phyloP scores from a whole-genome alignment of 2,888 invertebrate species.

The Eupithecia subumbrata region DNA sequence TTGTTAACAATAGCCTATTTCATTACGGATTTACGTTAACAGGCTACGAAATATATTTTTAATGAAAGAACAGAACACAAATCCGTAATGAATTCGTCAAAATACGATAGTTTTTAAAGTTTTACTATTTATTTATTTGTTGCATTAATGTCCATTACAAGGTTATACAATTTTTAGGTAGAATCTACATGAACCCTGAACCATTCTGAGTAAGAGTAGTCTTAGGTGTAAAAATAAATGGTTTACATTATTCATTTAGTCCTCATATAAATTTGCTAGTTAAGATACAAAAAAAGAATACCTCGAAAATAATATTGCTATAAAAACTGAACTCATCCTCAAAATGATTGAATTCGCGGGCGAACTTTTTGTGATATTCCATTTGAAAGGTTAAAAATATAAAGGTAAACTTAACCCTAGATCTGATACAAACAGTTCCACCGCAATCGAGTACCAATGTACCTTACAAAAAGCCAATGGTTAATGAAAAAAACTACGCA shows the following conservation, averaged over 20 bases:
- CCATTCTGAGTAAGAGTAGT: too few relatives aligned
- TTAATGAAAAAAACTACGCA: constrained; percentile 82
- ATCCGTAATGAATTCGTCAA: neutral
- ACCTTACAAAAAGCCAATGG: constrained; percentile 70
- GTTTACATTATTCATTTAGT: too few relatives aligned
- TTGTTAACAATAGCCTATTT: too few relatives aligned
- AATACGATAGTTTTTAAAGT: neutral
- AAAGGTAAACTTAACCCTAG: neutral
- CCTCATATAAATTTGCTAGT: too few relatives aligned
- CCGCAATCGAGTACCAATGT: neutral
- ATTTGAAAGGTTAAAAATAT: neutral
- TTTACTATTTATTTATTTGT: too few relatives aligned
- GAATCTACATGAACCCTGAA: too few relatives aligned
- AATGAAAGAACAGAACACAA: neutral
- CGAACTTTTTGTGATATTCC: neutral
- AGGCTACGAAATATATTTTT: neutral
- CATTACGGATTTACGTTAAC: neutral
- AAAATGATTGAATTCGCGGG: neutral
- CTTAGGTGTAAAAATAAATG: too few relatives aligned
- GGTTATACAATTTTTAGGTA: too few relatives aligned
- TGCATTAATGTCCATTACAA: too few relatives aligned
- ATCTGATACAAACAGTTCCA: neutral
- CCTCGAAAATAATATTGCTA: neutral
- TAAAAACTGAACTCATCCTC: neutral
- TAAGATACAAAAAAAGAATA: neutral